These are phyloP conservation scores for Ctena decussata DNA, from an alignment of 2,888 invertebrate species.

Conservation along the genomic window DNA sequence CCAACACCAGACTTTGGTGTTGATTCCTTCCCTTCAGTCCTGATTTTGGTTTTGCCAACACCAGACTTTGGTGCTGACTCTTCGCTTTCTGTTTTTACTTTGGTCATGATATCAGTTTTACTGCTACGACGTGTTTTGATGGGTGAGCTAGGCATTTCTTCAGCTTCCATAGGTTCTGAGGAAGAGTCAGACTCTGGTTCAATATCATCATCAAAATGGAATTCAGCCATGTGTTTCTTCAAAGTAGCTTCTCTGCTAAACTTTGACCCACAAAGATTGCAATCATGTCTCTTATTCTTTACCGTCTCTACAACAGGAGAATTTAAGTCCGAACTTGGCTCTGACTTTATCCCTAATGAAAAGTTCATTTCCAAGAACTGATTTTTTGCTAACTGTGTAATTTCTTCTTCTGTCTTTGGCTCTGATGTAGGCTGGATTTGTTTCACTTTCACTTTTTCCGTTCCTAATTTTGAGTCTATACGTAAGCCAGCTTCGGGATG, in stretches of 20 bases:
- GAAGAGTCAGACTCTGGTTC: background rate
- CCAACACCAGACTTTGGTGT: background rate
- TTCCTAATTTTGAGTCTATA: background rate
- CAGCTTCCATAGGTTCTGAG: background rate
- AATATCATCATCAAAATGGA: background rate
- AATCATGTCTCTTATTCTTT: background rate
- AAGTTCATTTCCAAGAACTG: background rate
- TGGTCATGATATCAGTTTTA: background rate
- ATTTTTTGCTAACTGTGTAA: background rate
- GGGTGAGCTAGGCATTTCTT: background rate
- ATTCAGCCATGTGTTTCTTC: background rate
- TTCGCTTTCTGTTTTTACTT: background rate
- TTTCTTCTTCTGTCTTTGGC: background rate
- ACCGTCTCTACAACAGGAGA: background rate
- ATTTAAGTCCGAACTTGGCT: background rate
- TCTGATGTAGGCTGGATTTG: background rate
- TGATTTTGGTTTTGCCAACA: background rate
- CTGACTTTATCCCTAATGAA: background rate
- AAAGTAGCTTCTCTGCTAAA: conserved; percentile 1
- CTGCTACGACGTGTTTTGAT: background rate
- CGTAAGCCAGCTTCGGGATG: background rate
- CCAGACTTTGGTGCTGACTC: background rate
- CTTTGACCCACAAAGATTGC: background rate
- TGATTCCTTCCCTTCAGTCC: background rate
- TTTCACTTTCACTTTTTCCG: background rate